Evolutionary conservation across 2,797 vertebrate genomes (phyloP).

Genomic region (Amphiprion clarkii): DNA sequence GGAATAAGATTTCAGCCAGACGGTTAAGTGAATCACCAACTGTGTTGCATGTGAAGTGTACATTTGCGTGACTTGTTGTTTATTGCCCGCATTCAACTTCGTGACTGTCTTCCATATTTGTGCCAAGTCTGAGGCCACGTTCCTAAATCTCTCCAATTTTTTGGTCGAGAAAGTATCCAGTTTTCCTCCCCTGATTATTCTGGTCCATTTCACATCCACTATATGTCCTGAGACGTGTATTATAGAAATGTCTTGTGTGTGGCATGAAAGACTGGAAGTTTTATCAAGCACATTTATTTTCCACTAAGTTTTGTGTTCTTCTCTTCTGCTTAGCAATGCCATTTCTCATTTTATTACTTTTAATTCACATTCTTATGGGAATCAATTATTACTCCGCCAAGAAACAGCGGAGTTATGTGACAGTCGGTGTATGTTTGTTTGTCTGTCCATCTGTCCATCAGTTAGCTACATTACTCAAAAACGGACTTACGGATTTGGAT

Average conservation of each 20-base stretch:
- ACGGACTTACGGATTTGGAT: no score
- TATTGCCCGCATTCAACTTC: slow-evolving; percentile 81
- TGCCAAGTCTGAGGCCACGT: slow-evolving; percentile 82
- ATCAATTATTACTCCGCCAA: background rate
- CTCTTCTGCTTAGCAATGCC: background rate
- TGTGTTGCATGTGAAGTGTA: slow-evolving; percentile 82
- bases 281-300: slow-evolving; percentile 12
- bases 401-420: no score
- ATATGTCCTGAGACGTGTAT: slow-evolving; percentile 56
- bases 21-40: slow-evolving; percentile 78
- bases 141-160: slow-evolving; percentile 75
- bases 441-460: no score
- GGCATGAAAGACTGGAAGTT: slow-evolving; percentile 17
- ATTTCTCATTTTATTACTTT: background rate
- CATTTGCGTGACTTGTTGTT: slow-evolving; percentile 84
- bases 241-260: slow-evolving; percentile 67
- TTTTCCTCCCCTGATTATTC: slow-evolving; percentile 61
- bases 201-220: slow-evolving; percentile 68
- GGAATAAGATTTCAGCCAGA: slow-evolving; percentile 73
- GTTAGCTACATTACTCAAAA: no score
- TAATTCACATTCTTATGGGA: slow-evolving; percentile 4
- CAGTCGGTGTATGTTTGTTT: no score
- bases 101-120: slow-evolving; percentile 78
- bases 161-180: slow-evolving; percentile 69
- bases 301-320: slow-evolving; percentile 1